Percentiles rank a stretch among this genome's conserved stretches.
phyloP scores from a whole-genome alignment of 2,113 vertebrate species.

The Ifrita kowaldi region DNA sequence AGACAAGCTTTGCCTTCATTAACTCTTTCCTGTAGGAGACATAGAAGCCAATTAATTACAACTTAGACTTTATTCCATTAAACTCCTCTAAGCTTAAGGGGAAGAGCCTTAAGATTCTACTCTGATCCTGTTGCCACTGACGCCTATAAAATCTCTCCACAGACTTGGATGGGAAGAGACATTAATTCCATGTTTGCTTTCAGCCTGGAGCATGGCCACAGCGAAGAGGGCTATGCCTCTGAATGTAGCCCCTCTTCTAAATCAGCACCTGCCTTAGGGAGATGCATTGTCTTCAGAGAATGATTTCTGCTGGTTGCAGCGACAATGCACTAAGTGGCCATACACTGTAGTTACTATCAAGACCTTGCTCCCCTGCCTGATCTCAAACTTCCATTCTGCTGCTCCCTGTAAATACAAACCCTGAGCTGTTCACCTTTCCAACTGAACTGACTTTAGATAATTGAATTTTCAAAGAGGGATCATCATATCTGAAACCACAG shows the following conservation, averaged over 20 bases:
- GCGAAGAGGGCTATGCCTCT: background rate
- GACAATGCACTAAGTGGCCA: background rate
- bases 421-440: background rate
- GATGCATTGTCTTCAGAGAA: background rate
- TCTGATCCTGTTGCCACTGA: slow-evolving; percentile 53
- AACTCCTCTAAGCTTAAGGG: slow-evolving; percentile 19
- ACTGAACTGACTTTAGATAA: background rate
- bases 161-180: slow-evolving; percentile 6
- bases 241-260: background rate
- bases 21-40: slow-evolving; percentile 63
- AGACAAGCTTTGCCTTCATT: slow-evolving; percentile 58
- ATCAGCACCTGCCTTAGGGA: background rate
- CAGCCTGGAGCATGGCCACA: background rate
- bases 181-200: background rate
- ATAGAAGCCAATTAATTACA: slow-evolving; percentile 51
- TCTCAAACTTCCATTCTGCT: background rate
- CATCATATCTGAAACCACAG: background rate
- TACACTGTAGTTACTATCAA: background rate
- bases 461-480: background rate
- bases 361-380: background rate
- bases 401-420: background rate
- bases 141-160: slow-evolving; percentile 20
- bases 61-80: slow-evolving; percentile 18
- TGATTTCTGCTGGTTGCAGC: background rate
- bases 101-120: slow-evolving; percentile 21